A percentile compares a stretch with the other conserved stretches of the same genome.
phyloP scores from a whole-genome alignment of 2,797 vertebrate species.

The Halcyon badia region DNA sequence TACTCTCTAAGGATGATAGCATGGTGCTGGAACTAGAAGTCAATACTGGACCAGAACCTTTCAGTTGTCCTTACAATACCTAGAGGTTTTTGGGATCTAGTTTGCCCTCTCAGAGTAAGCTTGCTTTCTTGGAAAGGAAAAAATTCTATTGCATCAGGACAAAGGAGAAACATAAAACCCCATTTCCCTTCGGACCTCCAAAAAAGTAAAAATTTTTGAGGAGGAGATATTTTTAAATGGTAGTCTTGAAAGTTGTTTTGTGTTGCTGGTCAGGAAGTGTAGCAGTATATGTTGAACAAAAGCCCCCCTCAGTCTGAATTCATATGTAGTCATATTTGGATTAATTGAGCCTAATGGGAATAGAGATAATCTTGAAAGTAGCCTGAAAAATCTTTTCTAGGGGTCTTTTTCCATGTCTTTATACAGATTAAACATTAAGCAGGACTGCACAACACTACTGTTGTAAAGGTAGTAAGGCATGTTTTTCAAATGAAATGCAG shows the following conservation, averaged over 20 bases:
- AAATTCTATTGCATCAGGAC: neutral
- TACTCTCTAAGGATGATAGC: neutral
- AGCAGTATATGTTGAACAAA: neutral
- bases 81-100: neutral
- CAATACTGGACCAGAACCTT: neutral
- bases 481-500: neutral
- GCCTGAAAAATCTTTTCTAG: constrained; percentile 4
- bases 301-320: neutral
- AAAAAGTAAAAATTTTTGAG: neutral
- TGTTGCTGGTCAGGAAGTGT: neutral
- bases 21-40: neutral
- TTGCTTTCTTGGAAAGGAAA: neutral
- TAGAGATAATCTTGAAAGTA: neutral
- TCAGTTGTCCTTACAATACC: neutral
- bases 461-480: neutral
- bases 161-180: neutral
- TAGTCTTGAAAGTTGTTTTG: neutral
- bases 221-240: neutral
- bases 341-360: constrained; percentile 10
- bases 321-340: neutral
- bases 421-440: neutral
- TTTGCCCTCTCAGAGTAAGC: neutral
- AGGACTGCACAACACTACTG: neutral
- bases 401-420: neutral
- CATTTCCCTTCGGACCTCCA: neutral